These are phyloP conservation scores for Paratrypauchen microcephalus DNA, from an alignment of 2,797 vertebrate species.

Conservation along the genomic window DNA sequence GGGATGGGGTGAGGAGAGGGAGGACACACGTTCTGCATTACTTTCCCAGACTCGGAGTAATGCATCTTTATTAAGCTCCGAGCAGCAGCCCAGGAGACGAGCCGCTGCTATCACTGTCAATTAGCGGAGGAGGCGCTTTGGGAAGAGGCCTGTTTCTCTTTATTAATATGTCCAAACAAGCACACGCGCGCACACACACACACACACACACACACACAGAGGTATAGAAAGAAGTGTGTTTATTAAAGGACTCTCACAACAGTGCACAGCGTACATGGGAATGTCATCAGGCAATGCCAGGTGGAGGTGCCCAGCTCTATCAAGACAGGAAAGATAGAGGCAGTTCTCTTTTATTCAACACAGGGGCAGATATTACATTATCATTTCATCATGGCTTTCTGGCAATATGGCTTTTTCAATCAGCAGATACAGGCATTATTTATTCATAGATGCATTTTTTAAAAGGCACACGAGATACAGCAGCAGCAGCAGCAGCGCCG, in stretches of 20 bases:
- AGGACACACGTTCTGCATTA: constrained; percentile 37
- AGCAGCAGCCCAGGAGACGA: constrained; percentile 57
- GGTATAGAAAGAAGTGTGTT: constrained; percentile 56
- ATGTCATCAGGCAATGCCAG: constrained; percentile 48
- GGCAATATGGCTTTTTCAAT: constrained; percentile 78
- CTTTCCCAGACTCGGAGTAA: constrained; percentile 49
- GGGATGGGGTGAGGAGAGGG: not conserved
- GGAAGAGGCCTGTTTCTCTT: constrained; percentile 42
- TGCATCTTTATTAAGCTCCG: constrained; percentile 71
- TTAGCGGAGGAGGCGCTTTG: constrained; percentile 53
- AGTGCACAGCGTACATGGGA: constrained; percentile 52
- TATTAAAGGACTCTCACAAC: constrained; percentile 66
- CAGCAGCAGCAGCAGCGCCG: constrained; percentile 58
- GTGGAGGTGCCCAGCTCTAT: constrained; percentile 39
- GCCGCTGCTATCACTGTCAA: constrained; percentile 67
- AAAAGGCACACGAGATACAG: constrained; percentile 75
- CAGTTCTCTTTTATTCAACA: constrained; percentile 69
- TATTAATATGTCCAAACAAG: constrained; percentile 65
- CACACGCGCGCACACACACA: constrained; percentile 38
- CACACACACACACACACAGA: constrained; percentile 12
- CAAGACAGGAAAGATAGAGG: constrained; percentile 6
- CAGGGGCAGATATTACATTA: constrained; percentile 72
- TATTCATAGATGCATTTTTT: constrained; percentile 75
- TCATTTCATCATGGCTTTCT: constrained; percentile 80
- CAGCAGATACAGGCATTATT: constrained; percentile 72